Evolutionary conservation across 1,140 invertebrate species (phyloP), one percentile per base, ranked within the genome.

Genomic region (Cotesia glomerata): DNA sequence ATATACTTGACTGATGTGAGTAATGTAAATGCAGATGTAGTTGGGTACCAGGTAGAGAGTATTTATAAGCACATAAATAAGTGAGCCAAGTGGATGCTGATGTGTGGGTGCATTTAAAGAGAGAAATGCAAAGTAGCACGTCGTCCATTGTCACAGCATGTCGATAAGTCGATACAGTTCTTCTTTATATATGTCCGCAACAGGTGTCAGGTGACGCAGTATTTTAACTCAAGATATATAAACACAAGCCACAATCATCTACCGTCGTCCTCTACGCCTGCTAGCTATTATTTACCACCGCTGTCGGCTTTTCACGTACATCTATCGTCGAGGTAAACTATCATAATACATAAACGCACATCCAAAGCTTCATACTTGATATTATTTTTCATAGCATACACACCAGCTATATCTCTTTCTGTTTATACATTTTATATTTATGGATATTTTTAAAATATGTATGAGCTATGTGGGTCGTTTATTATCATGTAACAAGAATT

Each of bases 121-220:
- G 62, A 39, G 59, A 65, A 67, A 66, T 66, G 61, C 62, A 71
- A 70, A 74, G 68, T 74, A 67, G 63, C 69, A 67, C 69, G 64
- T 52, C 26, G 34, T 67, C 49, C 52, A 68, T 74, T 71, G 64
- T 71, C 58, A 66, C 14, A 63, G 9, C 16, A 75, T 72, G 74
- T 75, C 74, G 68, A 75, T 75, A 75, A 75, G 63, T 75, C 75
- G 71, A 74, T 74, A 72, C 39, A 67, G 39, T 62, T 59, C 34
- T 51, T 54, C 65, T 66, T 59, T 72, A 56, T 63, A 51, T 72
- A 63, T 71, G 39, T 45, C 39, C 2, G 65, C 74, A 75, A 75
- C 74, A 75, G 70, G 74, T 75, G 74, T 75, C 74, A 75, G 59
- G 45, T 69, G 16, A 61, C 51, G 32, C 52, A 70, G 61, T 70